Percentiles rank a stretch among this genome's conserved stretches.
phyloP scores from a whole-genome alignment of 2,797 vertebrate genomes.

The Halcyon leucocephala region DNA sequence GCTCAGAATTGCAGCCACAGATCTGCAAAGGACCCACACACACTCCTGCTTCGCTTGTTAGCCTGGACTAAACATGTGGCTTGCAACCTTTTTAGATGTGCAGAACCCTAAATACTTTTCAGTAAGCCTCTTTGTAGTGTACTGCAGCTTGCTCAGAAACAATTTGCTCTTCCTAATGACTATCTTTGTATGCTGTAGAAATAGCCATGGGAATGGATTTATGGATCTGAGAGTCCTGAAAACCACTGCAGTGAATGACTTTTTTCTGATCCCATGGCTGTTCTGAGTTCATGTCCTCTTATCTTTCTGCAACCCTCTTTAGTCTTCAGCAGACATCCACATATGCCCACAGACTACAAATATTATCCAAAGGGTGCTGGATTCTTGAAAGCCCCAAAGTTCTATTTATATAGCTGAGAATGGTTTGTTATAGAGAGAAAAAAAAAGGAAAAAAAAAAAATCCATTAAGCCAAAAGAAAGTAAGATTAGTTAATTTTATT shows the following conservation, averaged over 20 bases:
- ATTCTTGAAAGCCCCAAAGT: not conserved
- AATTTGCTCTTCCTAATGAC: not conserved
- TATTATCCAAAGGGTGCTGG: not conserved
- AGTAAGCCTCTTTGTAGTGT: not conserved
- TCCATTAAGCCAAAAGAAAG: not conserved
- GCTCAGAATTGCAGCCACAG: not conserved
- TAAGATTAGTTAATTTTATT: not conserved
- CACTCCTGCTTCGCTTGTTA: not conserved
- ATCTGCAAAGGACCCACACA: not conserved
- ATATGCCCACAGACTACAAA: not conserved
- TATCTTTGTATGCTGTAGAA: not conserved
- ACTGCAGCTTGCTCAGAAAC: not conserved
- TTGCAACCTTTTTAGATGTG: not conserved
- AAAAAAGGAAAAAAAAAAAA: too few species aligned
- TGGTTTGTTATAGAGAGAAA: not conserved
- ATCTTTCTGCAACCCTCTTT: not conserved
- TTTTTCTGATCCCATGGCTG: not conserved
- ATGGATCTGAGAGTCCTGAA: not conserved
- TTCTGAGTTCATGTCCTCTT: not conserved
- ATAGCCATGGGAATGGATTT: not conserved
- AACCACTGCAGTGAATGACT: not conserved
- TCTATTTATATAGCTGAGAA: not conserved
- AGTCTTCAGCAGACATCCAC: not conserved
- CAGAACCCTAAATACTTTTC: not conserved
- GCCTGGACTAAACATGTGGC: not conserved